Evolutionary conservation across 2,888 invertebrate genomes (phyloP), one percentile per base, ranked within the genome.

Genomic region (Diplazon laetatorius): DNA sequence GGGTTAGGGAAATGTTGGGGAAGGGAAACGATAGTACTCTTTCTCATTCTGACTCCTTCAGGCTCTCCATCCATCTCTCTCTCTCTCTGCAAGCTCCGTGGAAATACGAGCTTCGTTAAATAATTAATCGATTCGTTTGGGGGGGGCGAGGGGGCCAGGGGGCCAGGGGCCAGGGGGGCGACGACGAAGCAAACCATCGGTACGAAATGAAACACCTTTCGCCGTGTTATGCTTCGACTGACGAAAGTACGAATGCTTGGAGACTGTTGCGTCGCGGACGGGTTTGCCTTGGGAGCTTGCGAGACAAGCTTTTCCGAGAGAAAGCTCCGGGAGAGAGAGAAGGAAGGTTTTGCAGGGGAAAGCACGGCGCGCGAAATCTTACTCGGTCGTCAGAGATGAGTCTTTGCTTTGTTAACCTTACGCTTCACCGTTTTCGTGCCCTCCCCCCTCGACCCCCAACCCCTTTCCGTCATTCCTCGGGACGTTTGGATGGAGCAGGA

Each of bases 91-190:
- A 66, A 63, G 62, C 71, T 76, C 72, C 63, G 39, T 68, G 76
- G 82, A 80, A 82, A 82, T 79, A 82, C 82, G 82, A 82, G 81
- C 80, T 85, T 80, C 78, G 78, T 82, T 83, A 80, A 85, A 85
- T 85, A 84, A 85, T 85, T 83, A 84, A 85, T 84, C 83, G 83
- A 83, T 85, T 80, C 81, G 69, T 81, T 80, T n/a, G n/a, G n/a
- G n/a, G n/a, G n/a, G n/a, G n/a, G n/a, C n/a, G n/a, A n/a, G n/a
- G n/a, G n/a, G n/a, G n/a, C n/a, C n/a, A n/a, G n/a, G n/a, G n/a
- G n/a, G n/a, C n/a, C n/a, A n/a, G n/a, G n/a, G n/a, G n/a, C n/a
- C n/a, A n/a, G n/a, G n/a, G n/a, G n/a, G n/a, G n/a, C n/a, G n/a
- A n/a, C n/a, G n/a, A n/a, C n/a, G 81, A 75, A 68, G 79, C 76